phyloP scores from a whole-genome alignment of 2,113 vertebrate species.

The Phyllostomus discolor region DNA sequence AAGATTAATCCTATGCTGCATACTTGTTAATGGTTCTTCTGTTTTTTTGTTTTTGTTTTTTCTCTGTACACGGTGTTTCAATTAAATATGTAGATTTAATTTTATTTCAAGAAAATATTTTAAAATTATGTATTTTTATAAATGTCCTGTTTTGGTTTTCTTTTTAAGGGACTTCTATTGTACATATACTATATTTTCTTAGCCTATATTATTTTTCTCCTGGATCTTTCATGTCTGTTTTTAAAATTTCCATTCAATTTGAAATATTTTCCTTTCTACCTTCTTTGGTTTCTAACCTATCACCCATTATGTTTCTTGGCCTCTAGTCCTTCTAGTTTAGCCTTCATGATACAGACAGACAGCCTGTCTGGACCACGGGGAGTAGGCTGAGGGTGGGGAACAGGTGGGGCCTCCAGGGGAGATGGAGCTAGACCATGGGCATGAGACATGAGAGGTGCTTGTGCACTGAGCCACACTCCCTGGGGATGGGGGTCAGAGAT shows the following conservation, averaged over 20 bases:
- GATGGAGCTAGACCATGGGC: no score
- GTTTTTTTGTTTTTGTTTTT: background rate
- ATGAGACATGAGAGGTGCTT: no score
- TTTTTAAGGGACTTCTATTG: background rate
- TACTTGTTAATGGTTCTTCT: background rate
- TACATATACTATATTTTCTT: background rate
- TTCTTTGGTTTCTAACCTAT: background rate
- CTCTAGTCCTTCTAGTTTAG: background rate
- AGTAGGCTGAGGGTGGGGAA: no score
- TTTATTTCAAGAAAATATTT: background rate
- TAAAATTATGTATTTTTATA: background rate
- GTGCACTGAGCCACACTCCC: no score
- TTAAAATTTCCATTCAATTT: background rate
- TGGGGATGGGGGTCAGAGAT: no score
- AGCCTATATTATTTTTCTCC: background rate
- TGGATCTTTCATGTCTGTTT: background rate
- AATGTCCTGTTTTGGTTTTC: background rate
- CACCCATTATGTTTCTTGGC: background rate
- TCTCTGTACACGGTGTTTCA: background rate
- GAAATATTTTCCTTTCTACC: background rate
- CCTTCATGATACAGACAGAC: background rate
- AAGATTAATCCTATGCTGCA: background rate
- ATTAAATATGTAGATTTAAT: background rate
- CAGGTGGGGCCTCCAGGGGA: no score
- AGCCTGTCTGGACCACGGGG: no score